Base-by-base conservation (phyloP, 1,140 invertebrate genomes). In the Lepidurus packardi region DNA sequence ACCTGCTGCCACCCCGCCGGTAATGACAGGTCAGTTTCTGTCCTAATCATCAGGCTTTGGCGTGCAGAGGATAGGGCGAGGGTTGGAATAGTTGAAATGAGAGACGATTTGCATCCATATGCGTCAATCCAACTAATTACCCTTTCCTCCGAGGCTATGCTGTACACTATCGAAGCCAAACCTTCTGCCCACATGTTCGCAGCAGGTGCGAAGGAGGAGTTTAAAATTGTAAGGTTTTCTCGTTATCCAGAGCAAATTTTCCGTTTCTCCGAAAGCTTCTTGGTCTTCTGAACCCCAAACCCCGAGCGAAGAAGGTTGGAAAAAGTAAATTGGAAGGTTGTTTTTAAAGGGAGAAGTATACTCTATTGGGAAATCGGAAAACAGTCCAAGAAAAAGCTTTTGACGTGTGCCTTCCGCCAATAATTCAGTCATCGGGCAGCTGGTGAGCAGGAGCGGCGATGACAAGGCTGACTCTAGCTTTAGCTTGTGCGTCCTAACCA, bases 101-200 rank as follows among this genome's bases (percentile, higher is more conserved):
- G 53, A 34, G 4, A 65, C 53, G n/a, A 9, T 65, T 65, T 65
- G 53, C 53, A 65, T 65, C 53, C 53, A 65, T 65, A 65, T 65
- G 53, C 53, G 53, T 65, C 53, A 65, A 65, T 65, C 53, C 53
- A 65, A 65, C 53, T 65, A 65, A 65, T 65, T 65, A 65, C 53
- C 53, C 53, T 16, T 16, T 21, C 53, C 8, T 21, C 13, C 53
- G 34, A 34, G 34, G 34, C 3, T 34, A 25, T 1, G 13, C 11
- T 65, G 1, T 65, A 3, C 13, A 65, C 47, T n/a, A 21, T 8
- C 53, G 53, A 65, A 65, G 53, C 34, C 34, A 34, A 34, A 65
- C 53, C 53, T 65, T 4, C 53, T 65, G 53, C 16, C 34, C 53
- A 65, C 53, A 65, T 65, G 53, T 21, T 21, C 21, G 53, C 53